phyloP scores from a whole-genome alignment of 2,888 invertebrate genomes.

The Hirtodrosophila alboralis region DNA sequence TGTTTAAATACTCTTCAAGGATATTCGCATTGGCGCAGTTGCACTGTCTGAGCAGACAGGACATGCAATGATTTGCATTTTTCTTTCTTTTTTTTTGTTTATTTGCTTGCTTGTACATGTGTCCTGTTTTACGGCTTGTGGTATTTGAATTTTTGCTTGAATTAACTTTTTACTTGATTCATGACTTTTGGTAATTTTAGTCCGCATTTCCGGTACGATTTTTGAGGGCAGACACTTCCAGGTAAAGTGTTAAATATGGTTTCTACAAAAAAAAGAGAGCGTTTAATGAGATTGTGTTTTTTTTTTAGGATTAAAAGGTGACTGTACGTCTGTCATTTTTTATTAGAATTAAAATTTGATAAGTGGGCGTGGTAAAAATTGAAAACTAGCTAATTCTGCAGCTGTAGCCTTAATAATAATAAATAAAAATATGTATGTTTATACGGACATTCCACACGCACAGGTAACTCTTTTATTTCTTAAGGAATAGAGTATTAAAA shows the following conservation, averaged over 20 bases:
- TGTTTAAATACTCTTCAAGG: conserved; percentile 11
- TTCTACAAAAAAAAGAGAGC: conserved; percentile 5
- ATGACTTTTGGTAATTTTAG: conserved; percentile 77
- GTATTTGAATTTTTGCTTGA: conserved; percentile 57
- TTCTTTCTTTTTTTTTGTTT: no score
- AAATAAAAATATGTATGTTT: no score
- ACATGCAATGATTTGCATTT: conserved; percentile 71
- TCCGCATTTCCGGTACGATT: conserved; percentile 58
- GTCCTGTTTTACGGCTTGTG: conserved; percentile 31
- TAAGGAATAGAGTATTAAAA: no score
- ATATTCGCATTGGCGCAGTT: conserved; percentile 7
- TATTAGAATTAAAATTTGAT: neutral
- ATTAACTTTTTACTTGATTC: conserved; percentile 82
- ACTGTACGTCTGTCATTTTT: conserved; percentile 26
- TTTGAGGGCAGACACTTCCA: conserved; percentile 14
- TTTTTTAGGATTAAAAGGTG: conserved; percentile 6
- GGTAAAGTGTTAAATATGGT: conserved; percentile 7
- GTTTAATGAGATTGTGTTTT: conserved; percentile 33
- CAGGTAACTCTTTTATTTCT: no score
- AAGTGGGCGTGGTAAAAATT: no score
- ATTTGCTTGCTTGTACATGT: conserved; percentile 51
- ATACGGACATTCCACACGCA: no score
- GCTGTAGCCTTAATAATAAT: no score
- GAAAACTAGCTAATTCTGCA: no score
- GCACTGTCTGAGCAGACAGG: conserved; percentile 10